A percentile compares a stretch with the other conserved stretches of the same genome.
Evolutionary conservation across 92 coral and sea anemone genomes (phyloP).

Genomic region (Porites divaricata): DNA sequence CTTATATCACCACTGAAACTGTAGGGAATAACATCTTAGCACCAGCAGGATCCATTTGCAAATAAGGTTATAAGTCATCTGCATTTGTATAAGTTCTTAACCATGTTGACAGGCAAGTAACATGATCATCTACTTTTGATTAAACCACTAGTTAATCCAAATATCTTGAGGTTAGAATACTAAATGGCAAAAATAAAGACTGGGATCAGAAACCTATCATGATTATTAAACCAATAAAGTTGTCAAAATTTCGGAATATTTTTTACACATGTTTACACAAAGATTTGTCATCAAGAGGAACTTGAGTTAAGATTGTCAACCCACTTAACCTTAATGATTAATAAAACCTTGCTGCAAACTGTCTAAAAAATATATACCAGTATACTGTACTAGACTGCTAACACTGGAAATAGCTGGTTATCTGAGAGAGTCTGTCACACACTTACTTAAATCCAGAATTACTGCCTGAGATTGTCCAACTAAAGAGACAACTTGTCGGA

Average conservation of each 20-base stretch:
- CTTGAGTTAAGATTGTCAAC: not conserved
- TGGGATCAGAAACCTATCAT: not conserved
- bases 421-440: not conserved
- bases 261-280: not conserved
- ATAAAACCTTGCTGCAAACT: slow-evolving; percentile 1
- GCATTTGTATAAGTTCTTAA: too few relatives aligned
- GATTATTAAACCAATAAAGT: not conserved
- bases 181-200: not conserved
- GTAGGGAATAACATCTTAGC: too few relatives aligned
- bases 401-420: not conserved
- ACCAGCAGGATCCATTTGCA: too few relatives aligned
- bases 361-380: too few relatives aligned
- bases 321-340: not conserved
- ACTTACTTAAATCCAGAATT: slow-evolving; percentile 61
- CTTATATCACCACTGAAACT: too few relatives aligned
- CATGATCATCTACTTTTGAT: too few relatives aligned
- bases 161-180: slow-evolving; percentile 16
- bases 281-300: not conserved
- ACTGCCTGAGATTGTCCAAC: slow-evolving; percentile 64
- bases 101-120: too few relatives aligned
- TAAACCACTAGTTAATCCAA: too few relatives aligned
- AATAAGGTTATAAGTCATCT: too few relatives aligned
- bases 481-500: slow-evolving; percentile 67
- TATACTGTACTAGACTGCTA: too few relatives aligned
- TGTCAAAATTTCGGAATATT: not conserved